Evolutionary conservation across 2,888 invertebrate species (phyloP).

Genomic region (Linnaemya tessellans): DNA sequence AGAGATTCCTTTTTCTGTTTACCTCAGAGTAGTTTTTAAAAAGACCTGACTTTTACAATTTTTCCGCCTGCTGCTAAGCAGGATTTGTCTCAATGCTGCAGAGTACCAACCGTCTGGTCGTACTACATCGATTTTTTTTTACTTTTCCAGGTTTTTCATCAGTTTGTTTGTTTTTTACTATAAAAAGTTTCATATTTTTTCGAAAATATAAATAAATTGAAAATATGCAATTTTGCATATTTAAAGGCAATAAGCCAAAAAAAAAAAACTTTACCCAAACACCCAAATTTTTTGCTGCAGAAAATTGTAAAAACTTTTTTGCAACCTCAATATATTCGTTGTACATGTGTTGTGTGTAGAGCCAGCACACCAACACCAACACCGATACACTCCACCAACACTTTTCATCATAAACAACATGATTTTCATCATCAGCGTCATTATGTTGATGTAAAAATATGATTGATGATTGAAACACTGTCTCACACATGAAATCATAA

Average conservation of each 20-base stretch:
- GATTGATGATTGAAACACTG: slow-evolving; percentile 57
- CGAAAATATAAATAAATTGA: slow-evolving; percentile 3
- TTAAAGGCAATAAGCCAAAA: slow-evolving; percentile 46
- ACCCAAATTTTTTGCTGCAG: slow-evolving; percentile 10
- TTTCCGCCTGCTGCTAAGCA: no score
- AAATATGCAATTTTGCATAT: slow-evolving; percentile 42
- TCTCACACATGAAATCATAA: neutral
- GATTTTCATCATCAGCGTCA: slow-evolving; percentile 21
- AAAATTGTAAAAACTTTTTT: no score
- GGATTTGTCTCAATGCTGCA: no score
- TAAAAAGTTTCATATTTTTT: neutral
- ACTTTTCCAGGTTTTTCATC: no score
- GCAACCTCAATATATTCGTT: slow-evolving; percentile 53
- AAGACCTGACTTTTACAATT: no score
- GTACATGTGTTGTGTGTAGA: slow-evolving; percentile 42
- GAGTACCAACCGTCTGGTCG: no score
- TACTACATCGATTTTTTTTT: no score
- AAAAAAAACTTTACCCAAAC: slow-evolving; percentile 8
- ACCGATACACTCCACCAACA: neutral
- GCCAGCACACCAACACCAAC: neutral
- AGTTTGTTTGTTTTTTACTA: neutral
- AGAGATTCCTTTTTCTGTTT: no score
- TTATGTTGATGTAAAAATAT: slow-evolving; percentile 29
- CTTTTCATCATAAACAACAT: neutral
- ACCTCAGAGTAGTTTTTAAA: no score